Percentiles rank a stretch among this genome's conserved stretches.
phyloP scores from a whole-genome alignment of 2,113 vertebrate genomes.

The Ardeotis arabs region DNA sequence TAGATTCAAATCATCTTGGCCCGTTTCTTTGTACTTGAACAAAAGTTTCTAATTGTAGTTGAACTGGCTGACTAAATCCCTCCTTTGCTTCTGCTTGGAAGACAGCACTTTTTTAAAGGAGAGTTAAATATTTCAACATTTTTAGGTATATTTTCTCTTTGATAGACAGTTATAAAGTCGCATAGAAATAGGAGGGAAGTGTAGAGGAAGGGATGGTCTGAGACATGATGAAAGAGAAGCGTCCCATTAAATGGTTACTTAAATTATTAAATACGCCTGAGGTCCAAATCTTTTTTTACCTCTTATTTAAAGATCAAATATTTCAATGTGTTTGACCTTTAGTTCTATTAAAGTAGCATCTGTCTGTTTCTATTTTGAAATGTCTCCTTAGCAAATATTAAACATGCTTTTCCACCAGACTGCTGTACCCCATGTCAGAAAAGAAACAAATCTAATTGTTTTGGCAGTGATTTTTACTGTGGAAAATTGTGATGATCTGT shows the following conservation, averaged over 20 bases:
- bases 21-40: background rate
- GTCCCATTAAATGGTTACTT: background rate
- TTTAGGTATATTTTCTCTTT: background rate
- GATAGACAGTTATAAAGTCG: background rate
- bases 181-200: background rate
- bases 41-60: background rate
- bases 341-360: background rate
- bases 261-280: background rate
- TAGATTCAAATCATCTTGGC: background rate
- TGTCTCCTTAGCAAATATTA: background rate
- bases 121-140: background rate
- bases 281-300: background rate
- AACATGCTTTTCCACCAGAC: background rate
- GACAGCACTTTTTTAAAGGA: background rate
- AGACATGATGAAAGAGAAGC: background rate
- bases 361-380: slow-evolving; percentile 6
- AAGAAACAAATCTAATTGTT: background rate
- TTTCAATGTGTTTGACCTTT: background rate
- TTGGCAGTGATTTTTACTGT: background rate
- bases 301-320: background rate
- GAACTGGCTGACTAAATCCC: background rate
- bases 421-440: background rate
- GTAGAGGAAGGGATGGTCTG: background rate
- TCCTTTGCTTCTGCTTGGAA: background rate
- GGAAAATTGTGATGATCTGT: background rate